Base-by-base conservation (phyloP, 2,888 invertebrate genomes). In the Exephanes ischioxanthus region DNA sequence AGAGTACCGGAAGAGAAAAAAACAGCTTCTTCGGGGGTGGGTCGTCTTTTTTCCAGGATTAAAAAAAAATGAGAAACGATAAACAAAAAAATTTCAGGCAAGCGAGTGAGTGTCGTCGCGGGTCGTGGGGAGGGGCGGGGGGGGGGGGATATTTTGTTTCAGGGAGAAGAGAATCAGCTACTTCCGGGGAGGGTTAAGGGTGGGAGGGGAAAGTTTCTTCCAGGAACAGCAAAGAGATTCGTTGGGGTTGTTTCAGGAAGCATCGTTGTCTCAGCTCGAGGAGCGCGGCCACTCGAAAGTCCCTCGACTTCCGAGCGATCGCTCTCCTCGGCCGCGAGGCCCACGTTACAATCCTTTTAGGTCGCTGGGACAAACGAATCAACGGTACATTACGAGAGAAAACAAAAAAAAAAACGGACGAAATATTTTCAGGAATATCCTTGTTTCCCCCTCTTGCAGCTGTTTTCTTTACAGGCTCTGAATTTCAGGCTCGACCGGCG, bases 401-500 rank as follows among this genome's bases (percentile, higher is more conserved):
- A 19, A 55, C 22, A 45, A 73, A 75, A 19, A 80, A 73, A 58
- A 58, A 19, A 41, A 75, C 41, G 16, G 75, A 71, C 41, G 61
- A 51, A 48, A 72, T 30, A 85, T 88, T 90, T 90, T 87, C 89
- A 90, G 88, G 87, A 90, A 87, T 87, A 86, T 84, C 80, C 82
- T 87, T 85, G 86, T 90, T 90, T 92, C 91, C 89, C 91, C 89
- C 91, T 84, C 92, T 93, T 94, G 91, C 94, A 94, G 94, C 93
- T 92, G 88, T 92, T 93, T 92, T 93, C 91, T 93, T 94, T 94
- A 91, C 94, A 93, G 93, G 93, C 93, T 93, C 79, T 83, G 82
- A 85, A 83, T 92, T 91, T 92, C 93, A 93, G 93, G 93, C 93
- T 93, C 92, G 92, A 91, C 91, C 91, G 89, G 87, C 85, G 88